Evolutionary conservation across 2,797 vertebrate species (phyloP).

Genomic region (Scolopax rusticola): DNA sequence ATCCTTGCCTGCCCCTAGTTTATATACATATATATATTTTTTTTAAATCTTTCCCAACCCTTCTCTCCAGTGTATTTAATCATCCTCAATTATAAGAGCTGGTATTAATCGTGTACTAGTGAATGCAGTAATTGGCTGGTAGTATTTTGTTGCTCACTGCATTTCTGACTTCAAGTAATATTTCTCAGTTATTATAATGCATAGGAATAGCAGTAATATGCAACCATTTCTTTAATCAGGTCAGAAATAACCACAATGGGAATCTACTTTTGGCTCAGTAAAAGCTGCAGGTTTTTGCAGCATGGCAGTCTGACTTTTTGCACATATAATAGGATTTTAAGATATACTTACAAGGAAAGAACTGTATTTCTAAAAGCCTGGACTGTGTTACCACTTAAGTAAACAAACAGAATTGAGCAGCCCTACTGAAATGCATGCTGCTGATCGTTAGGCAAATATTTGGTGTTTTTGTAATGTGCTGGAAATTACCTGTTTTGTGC

Average conservation of each 20-base stretch:
- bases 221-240: background rate
- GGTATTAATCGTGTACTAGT: background rate
- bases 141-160: background rate
- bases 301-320: background rate
- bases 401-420: background rate
- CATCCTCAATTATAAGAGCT: background rate
- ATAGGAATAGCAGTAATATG: background rate
- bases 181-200: background rate
- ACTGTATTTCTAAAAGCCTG: background rate
- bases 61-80: background rate
- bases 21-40: too few relatives aligned
- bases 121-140: background rate
- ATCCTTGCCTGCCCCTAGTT: background rate
- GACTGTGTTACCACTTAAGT: background rate
- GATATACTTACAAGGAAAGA: background rate
- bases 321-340: background rate
- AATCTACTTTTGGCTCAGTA: background rate
- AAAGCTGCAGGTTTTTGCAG: background rate
- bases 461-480: background rate
- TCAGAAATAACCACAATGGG: background rate
- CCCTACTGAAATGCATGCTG: background rate
- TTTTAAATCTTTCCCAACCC: background rate
- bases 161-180: background rate
- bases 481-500: fast-evolving
- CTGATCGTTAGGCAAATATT: background rate